phyloP scores from a whole-genome alignment of 2,797 vertebrate genomes.

The Eutrigla gurnardus region DNA sequence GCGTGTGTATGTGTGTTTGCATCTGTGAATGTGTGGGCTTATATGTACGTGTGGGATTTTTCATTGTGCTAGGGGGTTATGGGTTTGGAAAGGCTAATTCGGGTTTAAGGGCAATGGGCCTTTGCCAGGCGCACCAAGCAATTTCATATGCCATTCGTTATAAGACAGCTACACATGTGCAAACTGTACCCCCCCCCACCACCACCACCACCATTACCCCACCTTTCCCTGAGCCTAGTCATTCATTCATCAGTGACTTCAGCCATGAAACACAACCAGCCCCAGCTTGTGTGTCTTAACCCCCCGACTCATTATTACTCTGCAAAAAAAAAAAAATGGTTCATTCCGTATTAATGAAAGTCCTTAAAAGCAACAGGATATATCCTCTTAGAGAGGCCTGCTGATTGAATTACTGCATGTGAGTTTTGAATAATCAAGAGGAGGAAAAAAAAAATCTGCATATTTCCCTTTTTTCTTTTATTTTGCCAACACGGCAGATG shows the following conservation, averaged over 20 bases:
- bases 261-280: constrained; percentile 55
- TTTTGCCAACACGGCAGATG: constrained; percentile 19
- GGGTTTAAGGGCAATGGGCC: constrained; percentile 77
- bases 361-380: background rate
- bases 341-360: constrained; percentile 20
- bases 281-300: constrained; percentile 44
- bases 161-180: constrained; percentile 59
- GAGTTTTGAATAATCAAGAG: background rate
- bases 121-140: constrained; percentile 70
- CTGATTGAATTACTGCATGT: background rate
- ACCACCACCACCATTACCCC: background rate
- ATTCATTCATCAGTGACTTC: constrained; percentile 58
- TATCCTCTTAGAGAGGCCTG: background rate
- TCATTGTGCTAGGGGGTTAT: constrained; percentile 76
- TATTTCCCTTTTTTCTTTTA: constrained; percentile 1
- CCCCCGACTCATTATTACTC: constrained; percentile 28
- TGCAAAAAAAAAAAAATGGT: constrained; percentile 5
- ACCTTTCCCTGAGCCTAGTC: constrained; percentile 48
- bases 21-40: constrained; percentile 48
- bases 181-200: constrained; percentile 39
- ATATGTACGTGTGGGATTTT: constrained; percentile 64
- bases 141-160: constrained; percentile 69
- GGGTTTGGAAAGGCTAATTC: constrained; percentile 80
- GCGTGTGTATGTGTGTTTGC: constrained; percentile 29
- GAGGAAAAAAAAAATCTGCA: background rate